Base-by-base conservation (phyloP, 2,888 invertebrate species). In the Spodoptera littoralis region DNA sequence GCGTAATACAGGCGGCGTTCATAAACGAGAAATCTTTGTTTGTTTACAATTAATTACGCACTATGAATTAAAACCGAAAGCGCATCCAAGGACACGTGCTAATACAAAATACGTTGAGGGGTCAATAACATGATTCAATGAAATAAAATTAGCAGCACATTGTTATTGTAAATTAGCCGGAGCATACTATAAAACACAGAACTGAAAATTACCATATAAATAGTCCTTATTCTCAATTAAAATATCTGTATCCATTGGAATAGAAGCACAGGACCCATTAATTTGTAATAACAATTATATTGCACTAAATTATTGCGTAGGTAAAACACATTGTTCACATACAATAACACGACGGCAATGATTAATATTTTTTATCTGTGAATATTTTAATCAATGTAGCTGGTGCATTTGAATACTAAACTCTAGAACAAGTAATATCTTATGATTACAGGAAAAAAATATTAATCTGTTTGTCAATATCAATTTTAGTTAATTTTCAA, bases 231-330 rank as follows among this genome's bases (percentile, higher is more conserved):
- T 88, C 50, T 88, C 91, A 69, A 90, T 81, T 51, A 92, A 80
- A 73, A 92, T 88, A 79, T 93, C 92, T 63, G 87, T 85, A 85
- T 94, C 93, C 94, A 97, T 97, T 76, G 67, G 76, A 67, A 69
- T 62, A 65, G 63, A 58, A 50, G 18, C 44, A 56, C 49, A 47
- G n/a, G 13, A 73, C 18, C 60, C 74, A 77, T 79, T 22, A 6
- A 70, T 11, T 49, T n/a, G 12, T 43, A 41, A 48, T 62, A 62
- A 49, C 52, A 53, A 60, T 56, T 70, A 5, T 53, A 72, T 52
- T 55, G 36, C 22, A 57, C 36, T 65, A 48, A 63, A 62, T 63
- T 58, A 73, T 47, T 72, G 49, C 71, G 63, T 58, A 65, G 52
- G 41, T 61, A 52, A 54, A 51, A 57, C 50, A 58, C 60, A 65